Base-by-base conservation (phyloP, 1,140 invertebrate genomes). In the Megalonaias nervosa region DNA sequence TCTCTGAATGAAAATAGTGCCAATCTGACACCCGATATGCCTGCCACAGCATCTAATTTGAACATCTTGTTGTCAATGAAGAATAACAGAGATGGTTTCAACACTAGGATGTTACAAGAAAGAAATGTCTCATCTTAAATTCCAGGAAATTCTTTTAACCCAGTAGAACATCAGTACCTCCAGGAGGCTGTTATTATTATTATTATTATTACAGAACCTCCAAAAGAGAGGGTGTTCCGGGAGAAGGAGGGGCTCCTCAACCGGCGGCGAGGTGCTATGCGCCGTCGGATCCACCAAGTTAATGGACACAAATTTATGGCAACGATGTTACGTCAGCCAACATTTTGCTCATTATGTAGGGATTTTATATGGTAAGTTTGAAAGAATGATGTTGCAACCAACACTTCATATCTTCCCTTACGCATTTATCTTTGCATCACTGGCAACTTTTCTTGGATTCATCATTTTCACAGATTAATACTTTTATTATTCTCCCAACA, bases 251-350 rank as follows among this genome's bases (percentile, higher is more conserved):
- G 90, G 19, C 95, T 96, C 66, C 96, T 98, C 91, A 97, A 97
- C 91, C 93, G 96, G 80, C 93, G 97, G 66, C 94, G 97, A 67
- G 97, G 97, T 80, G 98, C 98, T 71, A 97, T 99, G 95, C 93
- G 97, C 74, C 93, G 97, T 66, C 93, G 97, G 78, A 96, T 99
- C 74, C 97, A 99, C 92, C 97, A 92, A 83, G 95, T 99, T 82
- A 98, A 99, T 92, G 97, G 97, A 68, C 98, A 99, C 93, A 99
- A 99, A 93, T 99, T 99, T 92, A 99, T 99, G 98, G 98, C 98
- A 71, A 99, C 98, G 71, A 99, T 98, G 91, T 94, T 99, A 80
- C 94, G 97, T 68, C 99, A 99, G 92, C 98, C 98, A 76, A 99
- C 98, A 83, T 99, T 99, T 88, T 99, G 98, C 93, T 98, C 96